These are phyloP conservation scores for Pseudotriccus pelzelni DNA, from an alignment of 2,797 vertebrate genomes.

Conservation along the genomic window DNA sequence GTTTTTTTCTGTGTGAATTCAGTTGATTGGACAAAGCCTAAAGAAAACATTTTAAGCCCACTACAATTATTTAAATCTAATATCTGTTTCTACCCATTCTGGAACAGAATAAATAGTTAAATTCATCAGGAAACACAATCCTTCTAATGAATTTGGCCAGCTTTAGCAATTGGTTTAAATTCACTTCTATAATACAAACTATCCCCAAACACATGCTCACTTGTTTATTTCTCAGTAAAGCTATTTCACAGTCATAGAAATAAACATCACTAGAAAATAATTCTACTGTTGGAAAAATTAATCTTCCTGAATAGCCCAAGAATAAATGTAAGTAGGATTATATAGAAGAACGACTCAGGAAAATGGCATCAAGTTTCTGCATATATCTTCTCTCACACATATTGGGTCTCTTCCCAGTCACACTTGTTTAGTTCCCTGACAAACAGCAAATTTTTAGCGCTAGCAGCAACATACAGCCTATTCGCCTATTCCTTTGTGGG, in stretches of 20 bases:
- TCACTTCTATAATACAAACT: background rate
- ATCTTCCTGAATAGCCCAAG: conserved; percentile 15
- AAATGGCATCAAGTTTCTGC: background rate
- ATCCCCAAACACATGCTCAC: background rate
- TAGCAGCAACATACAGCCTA: background rate
- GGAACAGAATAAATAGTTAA: conserved; percentile 7
- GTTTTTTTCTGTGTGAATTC: background rate
- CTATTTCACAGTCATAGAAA: conserved; percentile 23
- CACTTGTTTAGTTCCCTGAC: conserved; percentile 2
- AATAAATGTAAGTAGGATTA: conserved; percentile 43
- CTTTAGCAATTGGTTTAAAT: conserved; percentile 6
- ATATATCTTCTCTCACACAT: background rate
- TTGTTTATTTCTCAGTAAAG: conserved; percentile 42
- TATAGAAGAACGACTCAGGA: conserved; percentile 7
- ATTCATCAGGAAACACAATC: background rate
- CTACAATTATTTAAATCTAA: background rate
- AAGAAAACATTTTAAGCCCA: background rate
- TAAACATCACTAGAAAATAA: conserved; percentile 12
- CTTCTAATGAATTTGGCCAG: conserved; percentile 32
- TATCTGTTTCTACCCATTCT: background rate
- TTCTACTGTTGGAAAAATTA: conserved; percentile 29
- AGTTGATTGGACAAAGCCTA: background rate
- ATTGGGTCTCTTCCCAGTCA: background rate
- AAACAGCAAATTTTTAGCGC: background rate
- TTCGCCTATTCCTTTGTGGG: background rate